Conservation (phyloP, 2,888 invertebrate genomes). For the Callosobruchus maculatus region DNA sequence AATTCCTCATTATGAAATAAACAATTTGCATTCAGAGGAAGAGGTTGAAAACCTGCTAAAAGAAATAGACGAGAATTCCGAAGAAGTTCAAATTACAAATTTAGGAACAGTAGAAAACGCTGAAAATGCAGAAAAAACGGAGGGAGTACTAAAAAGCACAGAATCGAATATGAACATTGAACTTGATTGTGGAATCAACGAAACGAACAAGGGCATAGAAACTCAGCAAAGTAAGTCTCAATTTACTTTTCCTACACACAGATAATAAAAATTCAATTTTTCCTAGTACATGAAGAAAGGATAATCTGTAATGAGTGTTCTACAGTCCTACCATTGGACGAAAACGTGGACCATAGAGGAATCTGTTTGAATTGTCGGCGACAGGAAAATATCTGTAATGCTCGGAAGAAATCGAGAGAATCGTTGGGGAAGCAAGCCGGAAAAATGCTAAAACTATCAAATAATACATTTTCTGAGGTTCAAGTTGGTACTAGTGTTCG, state of each 20-base stretch:
- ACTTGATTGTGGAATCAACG: too few species aligned
- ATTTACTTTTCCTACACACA: too few species aligned
- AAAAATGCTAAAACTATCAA: constrained; percentile 18
- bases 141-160: not conserved
- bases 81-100: not conserved
- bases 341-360: not conserved
- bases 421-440: constrained; percentile 17
- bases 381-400: not conserved
- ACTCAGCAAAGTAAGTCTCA: too few species aligned
- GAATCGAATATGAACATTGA: not conserved
- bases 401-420: constrained; percentile 9
- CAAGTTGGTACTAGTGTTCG: constrained; percentile 11
- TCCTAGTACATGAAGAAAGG: too few species aligned
- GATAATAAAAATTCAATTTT: too few species aligned
- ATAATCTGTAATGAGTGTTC: not conserved
- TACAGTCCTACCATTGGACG: not conserved
- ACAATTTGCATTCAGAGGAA: not conserved
- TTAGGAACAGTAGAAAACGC: not conserved
- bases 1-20: not conserved
- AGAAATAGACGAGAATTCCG: not conserved
- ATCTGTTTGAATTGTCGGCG: not conserved
- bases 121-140: not conserved
- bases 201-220: too few species aligned
- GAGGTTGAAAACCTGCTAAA: not conserved
- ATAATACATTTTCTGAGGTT: constrained; percentile 6